Evolutionary conservation across 1,140 invertebrate genomes (phyloP), one percentile per base, ranked within the genome.

Genomic region (Drosophila sechellia): DNA sequence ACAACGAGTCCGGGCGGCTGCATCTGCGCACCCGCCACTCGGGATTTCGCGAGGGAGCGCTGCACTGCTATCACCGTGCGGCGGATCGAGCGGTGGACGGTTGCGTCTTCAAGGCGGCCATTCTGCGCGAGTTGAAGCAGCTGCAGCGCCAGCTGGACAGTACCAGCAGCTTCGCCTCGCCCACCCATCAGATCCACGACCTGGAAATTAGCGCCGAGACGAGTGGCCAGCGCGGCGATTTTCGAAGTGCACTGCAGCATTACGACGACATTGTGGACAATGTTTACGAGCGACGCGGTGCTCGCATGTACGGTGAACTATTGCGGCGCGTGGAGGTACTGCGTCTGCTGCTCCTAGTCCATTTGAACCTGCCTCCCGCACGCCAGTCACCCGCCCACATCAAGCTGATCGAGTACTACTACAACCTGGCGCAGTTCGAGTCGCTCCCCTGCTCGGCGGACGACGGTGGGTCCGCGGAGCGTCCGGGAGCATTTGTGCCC

Each of bases 341-440:
- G 11, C 80, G 91, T 1, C 40, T 92, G 12, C 45, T 92, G 20
- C 66, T 92, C 0, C 55, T 92, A 6, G 50, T 92, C 3, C 74
- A 83, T 25, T 63, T 92, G 0, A 92, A 90, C 59, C 52, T 92
- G 31, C 89, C 92, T 43, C 90, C 92, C 2, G 61, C 79, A 1
- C 80, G 90, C 2, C 91, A 92, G 55, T 92, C 91, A 12, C 91
- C 91, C 2, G 89, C 91, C 3, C 91, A 92, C 70, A 92, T 92
- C 6, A 92, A 92, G 40, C 68, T 92, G 15, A 83, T 92, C 3
- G 92, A 92, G 37, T 71, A 83, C 60, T 92, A 92, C 56, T 90
- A 83, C 37, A 52, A 63, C 4, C 27, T 92, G 54, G 90, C 79
- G 8, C 71, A 90, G 40, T 76, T 90, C 5, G 75, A 86, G 31